phyloP scores from a whole-genome alignment of 2,888 invertebrate species.

The Eupithecia tripunctaria region DNA sequence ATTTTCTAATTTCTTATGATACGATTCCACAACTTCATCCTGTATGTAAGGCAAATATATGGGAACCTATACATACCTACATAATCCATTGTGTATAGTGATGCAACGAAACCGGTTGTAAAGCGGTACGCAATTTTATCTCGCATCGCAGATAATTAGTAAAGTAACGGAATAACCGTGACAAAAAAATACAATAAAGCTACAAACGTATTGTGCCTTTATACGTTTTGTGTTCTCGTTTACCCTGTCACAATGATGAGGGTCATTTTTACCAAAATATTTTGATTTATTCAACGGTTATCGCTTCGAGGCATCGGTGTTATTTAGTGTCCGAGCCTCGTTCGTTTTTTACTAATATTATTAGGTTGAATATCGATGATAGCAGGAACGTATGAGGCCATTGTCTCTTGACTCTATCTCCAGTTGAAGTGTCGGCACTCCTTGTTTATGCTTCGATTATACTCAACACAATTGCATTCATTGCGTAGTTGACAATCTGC shows the following conservation, averaged over 20 bases:
- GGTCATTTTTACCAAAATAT: constrained; percentile 49
- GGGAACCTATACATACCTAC: constrained; percentile 29
- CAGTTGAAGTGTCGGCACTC: background rate
- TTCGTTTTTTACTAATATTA: constrained; percentile 69
- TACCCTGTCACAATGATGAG: constrained; percentile 51
- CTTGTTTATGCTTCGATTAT: too few relatives aligned
- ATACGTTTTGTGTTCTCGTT: constrained; percentile 2
- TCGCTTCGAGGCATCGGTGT: constrained; percentile 54
- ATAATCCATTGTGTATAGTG: constrained; percentile 51
- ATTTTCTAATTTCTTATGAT: background rate
- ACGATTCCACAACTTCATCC: constrained; percentile 5
- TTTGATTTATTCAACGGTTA: constrained; percentile 56
- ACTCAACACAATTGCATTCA: background rate
- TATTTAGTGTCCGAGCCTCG: constrained; percentile 62
- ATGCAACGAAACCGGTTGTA: constrained; percentile 61
- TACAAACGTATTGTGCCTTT: constrained; percentile 44
- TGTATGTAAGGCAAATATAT: constrained; percentile 14
- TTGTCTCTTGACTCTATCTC: background rate
- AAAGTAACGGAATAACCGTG: constrained; percentile 60
- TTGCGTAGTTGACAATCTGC: background rate
- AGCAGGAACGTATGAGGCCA: constrained; percentile 40
- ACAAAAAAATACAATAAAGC: constrained; percentile 55
- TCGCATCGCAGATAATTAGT: constrained; percentile 71
- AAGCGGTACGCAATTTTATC: constrained; percentile 66
- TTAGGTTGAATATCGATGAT: constrained; percentile 56